Conservation (phyloP, 2,888 invertebrate genomes). For the Rotaria sp. region DNA sequence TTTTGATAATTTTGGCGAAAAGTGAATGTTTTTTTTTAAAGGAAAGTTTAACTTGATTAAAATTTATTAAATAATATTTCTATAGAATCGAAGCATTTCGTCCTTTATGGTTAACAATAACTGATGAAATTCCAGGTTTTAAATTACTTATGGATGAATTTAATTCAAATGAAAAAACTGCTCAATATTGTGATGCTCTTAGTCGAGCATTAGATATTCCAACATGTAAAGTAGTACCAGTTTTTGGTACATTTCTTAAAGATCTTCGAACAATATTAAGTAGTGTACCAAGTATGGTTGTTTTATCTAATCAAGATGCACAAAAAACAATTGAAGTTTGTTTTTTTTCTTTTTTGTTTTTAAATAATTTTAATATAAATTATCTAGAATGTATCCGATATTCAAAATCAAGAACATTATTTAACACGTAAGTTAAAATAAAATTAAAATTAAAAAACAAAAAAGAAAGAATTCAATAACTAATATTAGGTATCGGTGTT, state of each 20-base stretch:
- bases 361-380: no score
- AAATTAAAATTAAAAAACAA: no score
- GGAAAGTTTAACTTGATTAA: no score
- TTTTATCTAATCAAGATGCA: constrained; percentile 56
- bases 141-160: constrained; percentile 37
- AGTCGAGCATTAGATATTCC: constrained; percentile 76
- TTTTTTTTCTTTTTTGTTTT: background rate
- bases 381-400: background rate
- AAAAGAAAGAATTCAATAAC: no score
- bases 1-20: no score
- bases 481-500: constrained; percentile 34
- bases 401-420: constrained; percentile 29
- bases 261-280: constrained; percentile 68
- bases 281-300: constrained; percentile 65
- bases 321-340: constrained; percentile 39
- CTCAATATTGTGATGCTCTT: constrained; percentile 75
- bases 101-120: constrained; percentile 77
- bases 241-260: constrained; percentile 81
- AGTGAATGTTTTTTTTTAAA: no score
- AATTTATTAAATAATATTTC: no score
- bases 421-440: constrained; percentile 8
- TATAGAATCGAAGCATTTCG: constrained; percentile 86
- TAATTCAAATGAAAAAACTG: constrained; percentile 57
- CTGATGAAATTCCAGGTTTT: constrained; percentile 46
- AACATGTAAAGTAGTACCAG: constrained; percentile 72